Evolutionary conservation across 2,888 invertebrate species (phyloP).

Genomic region (Cyclophora punctaria): DNA sequence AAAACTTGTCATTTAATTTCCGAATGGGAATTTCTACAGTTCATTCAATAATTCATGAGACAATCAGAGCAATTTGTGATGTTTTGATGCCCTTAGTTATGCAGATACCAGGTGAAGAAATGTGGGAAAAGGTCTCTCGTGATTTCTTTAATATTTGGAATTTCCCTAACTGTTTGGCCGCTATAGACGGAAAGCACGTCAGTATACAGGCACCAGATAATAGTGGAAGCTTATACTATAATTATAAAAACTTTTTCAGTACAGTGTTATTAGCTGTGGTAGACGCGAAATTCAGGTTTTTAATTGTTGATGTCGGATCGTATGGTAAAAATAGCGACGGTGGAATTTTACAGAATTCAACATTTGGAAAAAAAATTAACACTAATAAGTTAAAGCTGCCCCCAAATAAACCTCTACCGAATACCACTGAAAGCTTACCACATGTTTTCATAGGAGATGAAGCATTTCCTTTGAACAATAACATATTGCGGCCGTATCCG

Average conservation of each 20-base stretch:
- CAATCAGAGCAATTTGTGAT: too few relatives aligned
- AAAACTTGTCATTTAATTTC: too few relatives aligned
- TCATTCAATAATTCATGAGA: too few relatives aligned
- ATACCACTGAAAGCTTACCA: too few relatives aligned
- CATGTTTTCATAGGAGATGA: too few relatives aligned
- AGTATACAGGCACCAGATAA: background rate
- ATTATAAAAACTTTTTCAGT: background rate
- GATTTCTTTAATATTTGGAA: too few relatives aligned
- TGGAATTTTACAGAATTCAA: background rate
- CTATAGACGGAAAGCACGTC: background rate
- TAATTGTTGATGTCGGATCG: background rate
- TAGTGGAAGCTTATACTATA: background rate
- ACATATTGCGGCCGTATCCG: too few relatives aligned
- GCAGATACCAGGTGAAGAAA: too few relatives aligned
- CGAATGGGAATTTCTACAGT: too few relatives aligned
- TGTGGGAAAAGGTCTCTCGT: too few relatives aligned
- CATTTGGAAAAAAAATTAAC: background rate
- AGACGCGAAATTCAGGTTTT: background rate
- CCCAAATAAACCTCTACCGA: background rate
- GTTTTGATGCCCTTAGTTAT: too few relatives aligned
- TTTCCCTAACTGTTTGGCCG: background rate
- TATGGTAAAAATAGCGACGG: background rate
- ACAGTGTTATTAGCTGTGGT: background rate
- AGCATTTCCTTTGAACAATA: too few relatives aligned
- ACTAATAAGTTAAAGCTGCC: background rate